Evolutionary conservation across 2,113 vertebrate genomes (phyloP), one percentile per base, ranked within the genome.

Genomic region (Anguilla rostrata): DNA sequence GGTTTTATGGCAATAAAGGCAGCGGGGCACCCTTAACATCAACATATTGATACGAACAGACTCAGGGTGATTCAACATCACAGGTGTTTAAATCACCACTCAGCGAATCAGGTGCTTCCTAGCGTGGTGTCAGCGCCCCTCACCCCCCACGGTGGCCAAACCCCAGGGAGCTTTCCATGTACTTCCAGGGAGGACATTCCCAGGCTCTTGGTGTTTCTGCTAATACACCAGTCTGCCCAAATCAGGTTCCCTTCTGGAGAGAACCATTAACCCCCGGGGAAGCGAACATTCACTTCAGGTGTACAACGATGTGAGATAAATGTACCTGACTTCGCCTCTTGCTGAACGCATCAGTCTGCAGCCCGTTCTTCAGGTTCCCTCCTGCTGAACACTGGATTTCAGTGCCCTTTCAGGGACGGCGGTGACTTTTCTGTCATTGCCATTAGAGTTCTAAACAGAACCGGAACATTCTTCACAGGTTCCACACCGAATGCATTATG

Each of bases 11-110:
- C 9, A 46, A 5, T 46, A 5, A 6, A 9, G 43, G 9, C 43
- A 46, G 93, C 94, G 94, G 94, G 80, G 88, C 86, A 85, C 43
- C 43, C 43, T 46, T 9, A 46, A 34, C 34, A 34, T 34, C 34
- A 5, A 46, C 5, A 46, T 9, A 46, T 46, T 46, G 9, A 46
- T 46, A 46, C 43, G 9, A 9, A 46, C 43, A 46, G 43, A 6
- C 43, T 46, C 43, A 46, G 43, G 43, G 43, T 46, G 43, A 46
- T 46, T 46, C 43, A 46, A 5, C 43, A 46, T 46, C 43, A 46
- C 43, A 6, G 43, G 43, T 46, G 2, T 9, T 46, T 9, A 46
- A 46, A 46, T 46, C 43, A 46, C 43, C 43, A 46, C 43, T 6
- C 43, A 46, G 43, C 43, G 5, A 46, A 46, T 46, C 43, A 46